Base-by-base conservation (phyloP, 2,113 vertebrate genomes). In the Ceyx melanurus region DNA sequence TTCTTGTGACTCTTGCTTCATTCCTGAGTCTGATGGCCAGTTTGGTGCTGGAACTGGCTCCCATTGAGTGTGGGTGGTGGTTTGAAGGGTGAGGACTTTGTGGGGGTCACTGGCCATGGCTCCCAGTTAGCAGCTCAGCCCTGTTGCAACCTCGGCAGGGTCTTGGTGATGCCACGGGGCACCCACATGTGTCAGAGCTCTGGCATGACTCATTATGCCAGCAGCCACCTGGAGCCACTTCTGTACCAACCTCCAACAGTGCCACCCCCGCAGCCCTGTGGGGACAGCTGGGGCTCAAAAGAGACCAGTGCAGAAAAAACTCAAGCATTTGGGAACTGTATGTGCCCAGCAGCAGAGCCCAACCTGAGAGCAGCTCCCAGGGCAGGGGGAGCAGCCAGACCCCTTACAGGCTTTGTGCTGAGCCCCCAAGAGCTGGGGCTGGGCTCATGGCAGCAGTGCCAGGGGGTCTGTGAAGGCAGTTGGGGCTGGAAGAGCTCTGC, bases 71-170 rank as follows among this genome's bases (percentile, higher is more conserved):
- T 5, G 5, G 3, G 62, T 1, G 1, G 14, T 28, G 50, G 28
- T 53, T 14, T 15, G 23, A 31, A 35, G 54, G 35, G 20, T 1
- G 1, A 56, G 40, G 19, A 40, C 33, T 3, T 2, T 3, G 2
- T 22, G 1, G 1, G 35, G n/a, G 19, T 10, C 1, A 1, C 46
- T 19, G 7, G 33, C 26, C 2, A 3, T 18, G n/a, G 65, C 40
- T 62, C 8, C 23, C 1, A 2, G 22, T 18, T n/a, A 28, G 56
- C 50, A 10, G 18, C 48, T n/a, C 11, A 3, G 22, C 45, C 26
- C 58, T 22, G 9, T 48, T 20, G 21, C 46, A 48, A 20, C 46
- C 35, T 19, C 1, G 2, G 15, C 22, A 14, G 56, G 48, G 48
- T 29, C 2, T 9, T 15, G 15, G 43, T 1, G 13, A 20, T 58